A percentile compares a stretch with the other conserved stretches of the same genome.
Conservation (phyloP, 2,888 invertebrate genomes). For the Labia minor region DNA sequence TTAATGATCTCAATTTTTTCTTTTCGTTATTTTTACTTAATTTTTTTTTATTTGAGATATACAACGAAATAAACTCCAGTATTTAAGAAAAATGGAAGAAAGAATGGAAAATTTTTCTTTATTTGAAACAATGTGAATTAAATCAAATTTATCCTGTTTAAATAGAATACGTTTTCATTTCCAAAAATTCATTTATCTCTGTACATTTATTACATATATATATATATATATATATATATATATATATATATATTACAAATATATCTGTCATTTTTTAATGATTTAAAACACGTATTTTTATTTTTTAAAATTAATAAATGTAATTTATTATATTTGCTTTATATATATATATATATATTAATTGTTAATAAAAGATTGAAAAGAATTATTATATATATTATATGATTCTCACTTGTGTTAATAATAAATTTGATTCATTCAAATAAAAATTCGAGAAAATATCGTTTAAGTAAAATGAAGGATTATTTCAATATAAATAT, state of each 20-base stretch:
- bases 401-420: background rate
- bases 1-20: background rate
- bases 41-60: background rate
- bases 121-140: background rate
- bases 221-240: slow-evolving; percentile 3
- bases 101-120: background rate
- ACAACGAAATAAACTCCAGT: slow-evolving; percentile 13
- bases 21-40: too few relatives aligned
- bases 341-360: background rate
- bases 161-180: background rate
- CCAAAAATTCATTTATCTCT: background rate
- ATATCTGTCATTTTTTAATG: background rate
- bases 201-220: background rate
- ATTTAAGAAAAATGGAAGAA: background rate
- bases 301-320: background rate
- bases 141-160: too few relatives aligned
- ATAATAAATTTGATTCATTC: background rate
- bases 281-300: background rate
- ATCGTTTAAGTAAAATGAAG: background rate
- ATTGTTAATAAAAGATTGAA: background rate
- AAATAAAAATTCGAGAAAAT: background rate
- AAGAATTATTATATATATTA: background rate
- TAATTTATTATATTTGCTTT: slow-evolving; percentile 13
- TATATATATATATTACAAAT: background rate
- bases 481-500: too few relatives aligned